A percentile compares a stretch with the other conserved stretches of the same genome.
Evolutionary conservation across 2,888 invertebrate species (phyloP).

Genomic region (Malthinus flaveolus): DNA sequence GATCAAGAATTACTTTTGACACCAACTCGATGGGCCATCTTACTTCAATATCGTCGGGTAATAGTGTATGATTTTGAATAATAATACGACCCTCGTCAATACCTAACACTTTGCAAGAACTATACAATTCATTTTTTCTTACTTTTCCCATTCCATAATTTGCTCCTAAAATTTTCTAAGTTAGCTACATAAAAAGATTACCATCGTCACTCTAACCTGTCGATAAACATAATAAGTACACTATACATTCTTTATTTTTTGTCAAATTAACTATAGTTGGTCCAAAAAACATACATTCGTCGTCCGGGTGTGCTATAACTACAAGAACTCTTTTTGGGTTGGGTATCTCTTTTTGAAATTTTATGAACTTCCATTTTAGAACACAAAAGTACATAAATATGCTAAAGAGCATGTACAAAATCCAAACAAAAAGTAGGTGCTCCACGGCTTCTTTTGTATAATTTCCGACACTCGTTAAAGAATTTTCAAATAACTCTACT

Average conservation of each 20-base stretch:
- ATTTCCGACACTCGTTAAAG: constrained; percentile 23
- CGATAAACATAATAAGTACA: constrained; percentile 84
- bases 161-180: constrained; percentile 44
- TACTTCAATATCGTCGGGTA: constrained; percentile 77
- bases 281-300: constrained; percentile 99
- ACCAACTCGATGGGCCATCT: constrained; percentile 75
- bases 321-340: constrained; percentile 70
- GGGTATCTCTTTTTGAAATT: constrained; percentile 58
- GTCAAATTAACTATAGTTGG: constrained; percentile 77
- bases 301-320: constrained; percentile 95
- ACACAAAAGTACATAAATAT: constrained; percentile 53
- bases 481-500: not conserved
- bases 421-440: constrained; percentile 57
- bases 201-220: constrained; percentile 62
- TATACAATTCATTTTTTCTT: constrained; percentile 80
- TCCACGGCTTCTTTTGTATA: constrained; percentile 61
- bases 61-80: constrained; percentile 68
- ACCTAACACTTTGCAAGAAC: constrained; percentile 79
- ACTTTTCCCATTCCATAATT: constrained; percentile 54
- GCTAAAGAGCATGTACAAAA: constrained; percentile 60
- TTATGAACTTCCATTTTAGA: constrained; percentile 54
- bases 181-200: not conserved
- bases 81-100: constrained; percentile 77
- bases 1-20: constrained; percentile 64
- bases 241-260: constrained; percentile 65